phyloP scores from a whole-genome alignment of 2,797 vertebrate genomes.

The Xenentodon cancila region DNA sequence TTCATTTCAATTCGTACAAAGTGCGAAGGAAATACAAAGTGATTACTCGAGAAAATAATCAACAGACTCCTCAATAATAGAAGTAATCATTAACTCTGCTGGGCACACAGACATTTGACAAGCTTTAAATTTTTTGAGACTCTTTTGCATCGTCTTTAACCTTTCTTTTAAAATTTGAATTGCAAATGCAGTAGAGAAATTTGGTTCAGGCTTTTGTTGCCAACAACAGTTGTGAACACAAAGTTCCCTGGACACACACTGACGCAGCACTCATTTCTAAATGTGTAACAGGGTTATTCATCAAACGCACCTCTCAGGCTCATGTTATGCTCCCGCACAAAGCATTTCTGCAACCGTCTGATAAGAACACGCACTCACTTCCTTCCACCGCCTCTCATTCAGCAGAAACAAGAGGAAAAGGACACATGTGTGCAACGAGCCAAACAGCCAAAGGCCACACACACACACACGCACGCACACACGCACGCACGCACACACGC shows the following conservation, averaged over 20 bases:
- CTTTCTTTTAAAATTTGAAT: constrained; percentile 63
- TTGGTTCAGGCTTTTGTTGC: constrained; percentile 35
- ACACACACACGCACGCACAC: neutral
- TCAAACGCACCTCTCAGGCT: constrained; percentile 3
- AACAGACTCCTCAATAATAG: too few relatives aligned
- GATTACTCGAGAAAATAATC: too few relatives aligned
- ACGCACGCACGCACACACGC: neutral
- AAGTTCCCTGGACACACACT: constrained; percentile 10
- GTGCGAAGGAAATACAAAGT: too few relatives aligned
- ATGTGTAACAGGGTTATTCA: constrained; percentile 20
- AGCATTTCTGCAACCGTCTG: constrained; percentile 53
- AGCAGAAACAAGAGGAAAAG: constrained; percentile 53
- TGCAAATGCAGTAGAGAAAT: constrained; percentile 59
- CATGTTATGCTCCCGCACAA: constrained; percentile 45
- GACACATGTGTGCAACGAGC: neutral
- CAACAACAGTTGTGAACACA: constrained; percentile 26
- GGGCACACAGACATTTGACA: neutral
- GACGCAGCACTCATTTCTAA: constrained; percentile 21
- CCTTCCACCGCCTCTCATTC: constrained; percentile 71
- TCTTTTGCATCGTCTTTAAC: constrained; percentile 4
- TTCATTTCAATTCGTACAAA: too few relatives aligned
- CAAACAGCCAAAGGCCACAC: constrained; percentile 3
- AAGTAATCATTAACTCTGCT: too few relatives aligned
- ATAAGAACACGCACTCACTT: constrained; percentile 68
- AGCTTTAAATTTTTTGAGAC: constrained; percentile 8